Base-by-base conservation (phyloP, 2,888 invertebrate species). In the Allygus modestus region DNA sequence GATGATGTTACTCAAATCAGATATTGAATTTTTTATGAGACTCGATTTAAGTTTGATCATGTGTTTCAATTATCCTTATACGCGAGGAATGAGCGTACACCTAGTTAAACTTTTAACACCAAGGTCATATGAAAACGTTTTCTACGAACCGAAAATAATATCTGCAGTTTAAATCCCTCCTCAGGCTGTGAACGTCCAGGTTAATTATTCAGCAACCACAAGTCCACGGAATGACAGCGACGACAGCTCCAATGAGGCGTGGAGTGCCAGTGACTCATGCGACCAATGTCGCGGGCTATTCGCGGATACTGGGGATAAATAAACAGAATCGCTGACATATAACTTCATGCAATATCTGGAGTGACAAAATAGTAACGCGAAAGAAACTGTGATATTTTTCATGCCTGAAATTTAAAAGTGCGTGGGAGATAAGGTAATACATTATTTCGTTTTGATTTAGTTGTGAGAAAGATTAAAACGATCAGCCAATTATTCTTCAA, bases 321-420 rank as follows among this genome's bases (percentile, higher is more conserved):
- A 65, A 65, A 31, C 31, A 17, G 54, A 54, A 54, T 23, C 11
- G 28, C 65, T 65, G 65, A 65, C 65, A 15, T 28, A 15, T 15
- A 28, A 65, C 65, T 65, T 15, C 31, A 65, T 65, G 31, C 17
- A 28, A 28, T 65, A 28, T 65, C 65, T 65, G 65, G 31, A 15
- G 28, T 17, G 15, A 31, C 12, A n/a, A 23, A 51, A 17, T 2
- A 51, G 15, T 51, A 51, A n/a, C n/a, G n/a, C n/a, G n/a, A n/a
- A n/a, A n/a, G n/a, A n/a, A n/a, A n/a, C n/a, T n/a, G n/a, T n/a
- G n/a, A n/a, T n/a, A n/a, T n/a, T n/a, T n/a, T n/a, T n/a, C n/a
- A n/a, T n/a, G n/a, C n/a, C n/a, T n/a, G n/a, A n/a, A n/a, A n/a
- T n/a, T n/a, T n/a, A n/a, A n/a, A n/a, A n/a, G n/a, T n/a, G n/a